Evolutionary conservation across 2,888 invertebrate species (phyloP).

Genomic region (Chouioia cunea): DNA sequence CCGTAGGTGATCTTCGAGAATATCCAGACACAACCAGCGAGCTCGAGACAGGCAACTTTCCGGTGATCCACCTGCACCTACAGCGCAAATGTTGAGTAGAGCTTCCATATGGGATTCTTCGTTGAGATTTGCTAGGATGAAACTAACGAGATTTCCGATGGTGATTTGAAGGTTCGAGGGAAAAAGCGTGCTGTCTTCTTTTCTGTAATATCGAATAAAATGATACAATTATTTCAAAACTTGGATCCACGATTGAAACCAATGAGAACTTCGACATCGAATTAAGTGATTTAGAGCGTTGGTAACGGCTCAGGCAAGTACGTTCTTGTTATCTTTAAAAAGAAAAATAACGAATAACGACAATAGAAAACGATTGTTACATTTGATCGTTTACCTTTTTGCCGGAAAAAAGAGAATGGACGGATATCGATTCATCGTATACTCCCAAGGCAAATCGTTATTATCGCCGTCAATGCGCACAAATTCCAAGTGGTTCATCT

Average conservation of each 20-base stretch:
- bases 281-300: too few relatives aligned
- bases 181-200: slow-evolving; percentile 80
- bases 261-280: too few relatives aligned
- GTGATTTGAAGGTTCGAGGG: slow-evolving; percentile 75
- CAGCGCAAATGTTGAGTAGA: slow-evolving; percentile 62
- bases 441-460: slow-evolving; percentile 91
- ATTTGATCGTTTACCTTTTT: slow-evolving; percentile 70
- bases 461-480: slow-evolving; percentile 83
- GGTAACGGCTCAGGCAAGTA: too few relatives aligned
- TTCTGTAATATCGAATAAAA: slow-evolving; percentile 66
- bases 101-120: slow-evolving; percentile 63
- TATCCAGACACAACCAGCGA: slow-evolving; percentile 62
- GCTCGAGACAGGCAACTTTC: slow-evolving; percentile 60
- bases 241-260: too few relatives aligned
- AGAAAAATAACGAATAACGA: too few relatives aligned
- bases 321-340: too few relatives aligned
- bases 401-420: slow-evolving; percentile 85
- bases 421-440: slow-evolving; percentile 83
- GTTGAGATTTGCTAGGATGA: slow-evolving; percentile 79
- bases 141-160: slow-evolving; percentile 77
- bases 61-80: slow-evolving; percentile 59
- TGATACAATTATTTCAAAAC: too few relatives aligned
- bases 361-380: too few relatives aligned
- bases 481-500: slow-evolving; percentile 71
- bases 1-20: slow-evolving; percentile 59